Percentiles rank a stretch among this genome's conserved stretches.
Evolutionary conservation across 1,140 invertebrate genomes (phyloP).

Genomic region (Bombus superbus): DNA sequence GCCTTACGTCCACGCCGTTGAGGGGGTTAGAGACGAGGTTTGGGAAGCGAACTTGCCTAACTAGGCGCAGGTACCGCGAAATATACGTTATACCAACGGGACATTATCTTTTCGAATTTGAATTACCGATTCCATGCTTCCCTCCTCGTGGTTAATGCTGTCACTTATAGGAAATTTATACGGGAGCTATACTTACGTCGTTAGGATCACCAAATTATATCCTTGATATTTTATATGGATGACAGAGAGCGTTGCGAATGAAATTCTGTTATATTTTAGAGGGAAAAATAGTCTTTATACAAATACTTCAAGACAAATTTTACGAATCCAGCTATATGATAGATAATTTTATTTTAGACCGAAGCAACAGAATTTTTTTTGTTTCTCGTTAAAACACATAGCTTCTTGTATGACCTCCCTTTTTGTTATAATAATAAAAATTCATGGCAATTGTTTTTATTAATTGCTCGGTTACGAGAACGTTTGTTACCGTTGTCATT

Average conservation of each 20-base stretch:
- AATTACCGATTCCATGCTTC: conserved; percentile 67
- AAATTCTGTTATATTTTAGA: too few relatives aligned
- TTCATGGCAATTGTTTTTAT: too few relatives aligned
- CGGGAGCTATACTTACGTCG: not conserved
- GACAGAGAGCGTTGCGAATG: not conserved
- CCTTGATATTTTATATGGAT: not conserved
- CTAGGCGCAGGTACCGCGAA: conserved; percentile 59
- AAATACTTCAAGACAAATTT: too few relatives aligned
- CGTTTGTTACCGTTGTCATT: too few relatives aligned
- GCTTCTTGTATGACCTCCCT: too few relatives aligned
- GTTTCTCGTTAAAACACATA: too few relatives aligned
- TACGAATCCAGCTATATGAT: too few relatives aligned
- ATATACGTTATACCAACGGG: conserved; percentile 66
- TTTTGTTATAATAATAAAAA: too few relatives aligned
- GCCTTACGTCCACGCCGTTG: conserved; percentile 68
- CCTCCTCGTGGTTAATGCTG: conserved; percentile 14
- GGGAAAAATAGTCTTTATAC: too few relatives aligned
- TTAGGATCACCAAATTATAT: not conserved
- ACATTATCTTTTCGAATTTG: conserved; percentile 80
- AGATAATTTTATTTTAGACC: too few relatives aligned
- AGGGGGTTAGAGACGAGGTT: conserved; percentile 48
- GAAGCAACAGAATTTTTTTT: too few relatives aligned
- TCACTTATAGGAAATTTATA: conserved; percentile 40
- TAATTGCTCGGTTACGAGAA: too few relatives aligned
- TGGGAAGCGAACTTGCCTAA: conserved; percentile 75